These are phyloP conservation scores for Listrodromus nycthemerus DNA, from an alignment of 2,888 invertebrate genomes.

Conservation along the genomic window DNA sequence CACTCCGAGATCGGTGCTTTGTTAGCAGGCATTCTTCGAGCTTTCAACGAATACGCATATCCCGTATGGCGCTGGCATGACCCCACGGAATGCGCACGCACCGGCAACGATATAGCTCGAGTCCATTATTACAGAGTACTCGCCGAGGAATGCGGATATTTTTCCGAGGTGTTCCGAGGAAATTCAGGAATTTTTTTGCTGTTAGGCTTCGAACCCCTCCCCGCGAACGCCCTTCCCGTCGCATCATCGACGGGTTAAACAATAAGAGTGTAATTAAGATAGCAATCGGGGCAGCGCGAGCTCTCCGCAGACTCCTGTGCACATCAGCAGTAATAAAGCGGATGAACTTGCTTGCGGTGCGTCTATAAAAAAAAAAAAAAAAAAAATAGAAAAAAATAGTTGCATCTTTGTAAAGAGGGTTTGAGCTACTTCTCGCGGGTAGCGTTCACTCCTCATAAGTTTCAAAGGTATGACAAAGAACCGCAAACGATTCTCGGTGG, in stretches of 20 bases:
- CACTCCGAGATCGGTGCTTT: background rate
- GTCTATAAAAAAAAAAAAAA: background rate
- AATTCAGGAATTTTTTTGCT: constrained; percentile 53
- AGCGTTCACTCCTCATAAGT: too few species aligned
- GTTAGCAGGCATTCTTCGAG: constrained; percentile 6
- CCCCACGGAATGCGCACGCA: constrained; percentile 39
- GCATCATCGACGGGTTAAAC: constrained; percentile 65
- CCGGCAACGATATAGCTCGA: background rate
- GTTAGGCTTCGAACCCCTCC: background rate
- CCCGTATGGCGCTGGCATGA: constrained; percentile 29
- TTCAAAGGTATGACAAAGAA: too few species aligned
- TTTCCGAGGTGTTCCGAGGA: constrained; percentile 29
- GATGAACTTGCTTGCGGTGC: constrained; percentile 3
- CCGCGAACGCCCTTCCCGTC: constrained; percentile 1
- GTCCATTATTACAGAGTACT: background rate
- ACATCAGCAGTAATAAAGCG: background rate
- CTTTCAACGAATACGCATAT: constrained; percentile 15
- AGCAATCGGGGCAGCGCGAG: constrained; percentile 31
- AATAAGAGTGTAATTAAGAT: constrained; percentile 66
- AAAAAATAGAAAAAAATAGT: background rate
- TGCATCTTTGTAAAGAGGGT: background rate
- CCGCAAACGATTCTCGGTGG: too few species aligned
- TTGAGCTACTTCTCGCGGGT: too few species aligned
- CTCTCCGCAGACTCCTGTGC: background rate
- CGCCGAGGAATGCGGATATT: constrained; percentile 57